These are phyloP conservation scores for Prionailurus viverrinus DNA, from an alignment of 2,113 vertebrate species.

Conservation along the genomic window DNA sequence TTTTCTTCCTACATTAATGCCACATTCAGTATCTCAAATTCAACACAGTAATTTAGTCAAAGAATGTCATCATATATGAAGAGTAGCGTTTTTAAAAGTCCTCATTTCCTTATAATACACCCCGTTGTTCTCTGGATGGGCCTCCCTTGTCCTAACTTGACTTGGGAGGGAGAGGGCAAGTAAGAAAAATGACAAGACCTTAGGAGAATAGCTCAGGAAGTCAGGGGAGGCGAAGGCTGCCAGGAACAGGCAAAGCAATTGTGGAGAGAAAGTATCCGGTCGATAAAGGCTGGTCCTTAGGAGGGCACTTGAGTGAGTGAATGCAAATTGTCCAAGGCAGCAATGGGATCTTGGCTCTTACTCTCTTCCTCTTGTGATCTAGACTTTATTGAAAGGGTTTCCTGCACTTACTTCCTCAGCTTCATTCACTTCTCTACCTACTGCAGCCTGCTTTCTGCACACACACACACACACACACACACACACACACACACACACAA, in stretches of 20 bases:
- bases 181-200: background rate
- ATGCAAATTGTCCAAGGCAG: background rate
- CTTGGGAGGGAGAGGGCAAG: background rate
- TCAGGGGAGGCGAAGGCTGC: background rate
- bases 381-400: background rate
- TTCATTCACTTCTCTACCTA: background rate
- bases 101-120: background rate
- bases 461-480: background rate
- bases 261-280: background rate
- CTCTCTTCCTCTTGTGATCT: background rate
- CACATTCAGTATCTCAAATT: background rate
- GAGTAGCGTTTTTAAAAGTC: background rate
- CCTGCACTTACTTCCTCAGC: background rate
- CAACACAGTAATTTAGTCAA: background rate
- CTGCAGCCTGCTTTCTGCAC: background rate
- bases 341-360: background rate
- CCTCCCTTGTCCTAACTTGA: background rate
- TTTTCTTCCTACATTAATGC: constrained; percentile 10
- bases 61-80: rapidly evolving
- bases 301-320: background rate
- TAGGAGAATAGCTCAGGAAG: too few species aligned
- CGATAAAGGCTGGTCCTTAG: background rate
- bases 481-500: background rate
- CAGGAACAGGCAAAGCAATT: background rate
- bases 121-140: background rate